Conservation (phyloP, 1,140 invertebrate genomes). For the Trinorchestia longiramus region DNA sequence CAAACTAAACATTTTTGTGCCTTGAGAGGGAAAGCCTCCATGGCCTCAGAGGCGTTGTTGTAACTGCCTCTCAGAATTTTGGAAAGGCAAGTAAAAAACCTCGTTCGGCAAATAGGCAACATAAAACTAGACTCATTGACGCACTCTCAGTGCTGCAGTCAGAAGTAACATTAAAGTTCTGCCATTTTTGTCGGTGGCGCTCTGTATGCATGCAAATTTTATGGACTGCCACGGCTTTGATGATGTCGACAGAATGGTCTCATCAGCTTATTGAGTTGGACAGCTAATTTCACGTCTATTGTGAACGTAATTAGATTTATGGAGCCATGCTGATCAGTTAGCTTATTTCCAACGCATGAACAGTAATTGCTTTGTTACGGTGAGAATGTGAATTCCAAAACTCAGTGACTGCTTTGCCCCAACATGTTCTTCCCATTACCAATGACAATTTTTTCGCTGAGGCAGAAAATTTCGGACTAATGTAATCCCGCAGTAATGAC, state of each 20-base stretch:
- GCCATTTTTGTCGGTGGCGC: slow-evolving; percentile 10
- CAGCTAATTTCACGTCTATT: slow-evolving; percentile 39
- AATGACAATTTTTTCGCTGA: background rate
- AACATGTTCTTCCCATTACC: background rate
- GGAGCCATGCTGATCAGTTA: slow-evolving; percentile 41
- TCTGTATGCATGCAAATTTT: slow-evolving; percentile 25
- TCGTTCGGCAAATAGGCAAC: background rate
- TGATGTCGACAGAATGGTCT: slow-evolving; percentile 31
- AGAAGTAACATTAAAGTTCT: slow-evolving; percentile 2
- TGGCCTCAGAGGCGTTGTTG: background rate
- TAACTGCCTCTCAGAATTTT: background rate
- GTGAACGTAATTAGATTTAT: slow-evolving; percentile 40
- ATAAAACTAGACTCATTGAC: background rate
- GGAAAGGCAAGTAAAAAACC: background rate
- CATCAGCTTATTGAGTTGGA: slow-evolving; percentile 45
- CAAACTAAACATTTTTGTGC: background rate
- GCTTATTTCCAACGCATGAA: slow-evolving; percentile 32
- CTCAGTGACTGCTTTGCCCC: background rate
- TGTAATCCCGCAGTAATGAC: background rate
- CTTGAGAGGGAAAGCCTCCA: background rate
- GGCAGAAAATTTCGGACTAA: background rate
- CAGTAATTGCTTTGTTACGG: slow-evolving; percentile 24
- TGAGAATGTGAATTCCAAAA: background rate
- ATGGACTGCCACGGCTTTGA: slow-evolving; percentile 11
- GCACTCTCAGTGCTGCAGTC: slow-evolving; percentile 6